phyloP scores from a whole-genome alignment of 2,113 vertebrate genomes.

The Candoia aspera region DNA sequence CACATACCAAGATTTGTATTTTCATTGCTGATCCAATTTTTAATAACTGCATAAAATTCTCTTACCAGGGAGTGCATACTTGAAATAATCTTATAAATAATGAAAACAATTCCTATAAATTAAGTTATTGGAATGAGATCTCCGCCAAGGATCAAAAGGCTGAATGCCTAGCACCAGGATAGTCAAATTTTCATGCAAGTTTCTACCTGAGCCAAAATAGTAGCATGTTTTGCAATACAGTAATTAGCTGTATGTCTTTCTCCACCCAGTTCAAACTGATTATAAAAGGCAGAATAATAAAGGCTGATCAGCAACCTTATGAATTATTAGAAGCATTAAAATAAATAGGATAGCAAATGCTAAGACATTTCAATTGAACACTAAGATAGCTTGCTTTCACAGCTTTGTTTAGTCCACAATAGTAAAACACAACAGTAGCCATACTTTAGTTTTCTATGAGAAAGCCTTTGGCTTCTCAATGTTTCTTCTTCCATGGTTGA shows the following conservation, averaged over 20 bases:
- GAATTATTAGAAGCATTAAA: neutral
- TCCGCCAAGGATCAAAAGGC: neutral
- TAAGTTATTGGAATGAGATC: neutral
- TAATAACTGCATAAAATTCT: neutral
- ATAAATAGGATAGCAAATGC: neutral
- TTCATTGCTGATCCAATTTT: neutral
- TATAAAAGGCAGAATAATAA: neutral
- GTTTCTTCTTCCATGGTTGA: neutral
- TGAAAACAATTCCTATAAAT: neutral
- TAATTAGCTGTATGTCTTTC: neutral
- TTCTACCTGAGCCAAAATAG: neutral
- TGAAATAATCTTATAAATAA: neutral
- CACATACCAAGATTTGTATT: neutral
- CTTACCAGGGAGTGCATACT: neutral
- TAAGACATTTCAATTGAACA: neutral
- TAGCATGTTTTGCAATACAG: neutral
- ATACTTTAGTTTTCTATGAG: neutral
- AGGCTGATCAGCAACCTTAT: neutral
- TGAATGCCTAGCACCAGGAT: neutral
- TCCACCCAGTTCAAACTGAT: neutral
- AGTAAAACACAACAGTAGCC: neutral
- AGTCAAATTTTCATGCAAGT: neutral
- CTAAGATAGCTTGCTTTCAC: neutral
- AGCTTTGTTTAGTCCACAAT: neutral
- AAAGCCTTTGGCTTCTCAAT: neutral